These are phyloP conservation scores for Epizoanthus scotinus DNA, from an alignment of 92 coral and sea anemone species.

Conservation along the genomic window DNA sequence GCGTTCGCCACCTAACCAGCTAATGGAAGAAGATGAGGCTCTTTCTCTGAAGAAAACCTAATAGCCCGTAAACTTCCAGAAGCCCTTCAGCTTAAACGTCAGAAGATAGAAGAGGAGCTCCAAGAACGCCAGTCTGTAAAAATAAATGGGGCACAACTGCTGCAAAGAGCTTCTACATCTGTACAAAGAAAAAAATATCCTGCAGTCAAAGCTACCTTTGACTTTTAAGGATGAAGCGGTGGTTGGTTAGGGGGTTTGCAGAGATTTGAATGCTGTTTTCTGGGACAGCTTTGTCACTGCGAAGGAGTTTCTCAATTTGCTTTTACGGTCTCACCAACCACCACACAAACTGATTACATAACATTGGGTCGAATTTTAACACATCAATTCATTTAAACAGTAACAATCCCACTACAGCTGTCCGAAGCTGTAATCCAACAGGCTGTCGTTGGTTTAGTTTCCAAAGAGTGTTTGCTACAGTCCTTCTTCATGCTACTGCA, in stretches of 20 bases:
- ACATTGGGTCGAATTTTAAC: slow-evolving; percentile 62
- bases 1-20: slow-evolving; percentile 41
- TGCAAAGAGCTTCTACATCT: slow-evolving; percentile 51
- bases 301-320: slow-evolving; percentile 62
- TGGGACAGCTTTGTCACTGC: slow-evolving; percentile 62
- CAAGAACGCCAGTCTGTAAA: not conserved
- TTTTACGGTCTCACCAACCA: slow-evolving; percentile 47
- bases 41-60: slow-evolving; percentile 19
- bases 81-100: slow-evolving; percentile 14
- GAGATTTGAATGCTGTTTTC: slow-evolving; percentile 62
- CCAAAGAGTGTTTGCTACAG: slow-evolving; percentile 61
- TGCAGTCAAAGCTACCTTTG: slow-evolving; percentile 28
- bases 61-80: slow-evolving; percentile 12
- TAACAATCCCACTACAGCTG: slow-evolving; percentile 65
- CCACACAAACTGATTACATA: slow-evolving; percentile 48
- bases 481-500: slow-evolving; percentile 57
- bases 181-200: slow-evolving; percentile 41
- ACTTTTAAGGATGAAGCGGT: slow-evolving; percentile 55
- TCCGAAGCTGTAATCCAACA: slow-evolving; percentile 62
- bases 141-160: slow-evolving; percentile 49
- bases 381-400: slow-evolving; percentile 61
- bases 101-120: no score
- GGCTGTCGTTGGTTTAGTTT: slow-evolving; percentile 61
- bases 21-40: slow-evolving; percentile 42
- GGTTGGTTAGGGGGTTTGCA: slow-evolving; percentile 57